These are phyloP conservation scores for Drosophila subsilvestris DNA, from an alignment of 2,888 invertebrate genomes.

Conservation along the genomic window DNA sequence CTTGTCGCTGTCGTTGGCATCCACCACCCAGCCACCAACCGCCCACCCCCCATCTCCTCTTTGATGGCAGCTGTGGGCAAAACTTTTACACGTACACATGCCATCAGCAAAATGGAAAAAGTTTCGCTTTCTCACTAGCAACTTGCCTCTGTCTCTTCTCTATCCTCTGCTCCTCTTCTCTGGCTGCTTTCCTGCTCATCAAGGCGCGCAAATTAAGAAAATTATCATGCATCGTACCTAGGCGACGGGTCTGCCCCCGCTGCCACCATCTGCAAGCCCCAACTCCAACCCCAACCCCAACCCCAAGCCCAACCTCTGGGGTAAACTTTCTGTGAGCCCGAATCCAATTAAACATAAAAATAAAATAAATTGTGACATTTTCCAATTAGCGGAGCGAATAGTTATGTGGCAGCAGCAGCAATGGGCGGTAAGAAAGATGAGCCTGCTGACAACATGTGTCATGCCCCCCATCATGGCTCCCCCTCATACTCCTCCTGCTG, in stretches of 20 bases:
- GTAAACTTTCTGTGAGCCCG: constrained; percentile 54
- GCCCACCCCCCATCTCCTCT: no score
- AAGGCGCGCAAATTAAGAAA: constrained; percentile 75
- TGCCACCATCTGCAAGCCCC: not conserved
- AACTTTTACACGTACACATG: constrained; percentile 76
- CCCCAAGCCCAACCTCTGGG: not conserved
- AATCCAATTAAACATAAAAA: constrained; percentile 78
- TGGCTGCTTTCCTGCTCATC: constrained; percentile 59
- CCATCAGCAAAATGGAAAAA: constrained; percentile 76
- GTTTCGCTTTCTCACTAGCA: constrained; percentile 52
- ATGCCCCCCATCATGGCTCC: constrained; percentile 34
- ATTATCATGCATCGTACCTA: constrained; percentile 77
- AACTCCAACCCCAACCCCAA: no score
- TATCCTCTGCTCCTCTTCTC: not conserved
- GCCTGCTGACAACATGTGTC: constrained; percentile 77
- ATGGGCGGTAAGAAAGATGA: constrained; percentile 62
- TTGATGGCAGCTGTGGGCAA: constrained; percentile 48
- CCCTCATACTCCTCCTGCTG: not conserved
- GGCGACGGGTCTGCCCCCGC: constrained; percentile 48
- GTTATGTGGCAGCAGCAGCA: constrained; percentile 32
- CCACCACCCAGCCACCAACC: no score
- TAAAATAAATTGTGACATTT: constrained; percentile 78
- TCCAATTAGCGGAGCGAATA: constrained; percentile 76
- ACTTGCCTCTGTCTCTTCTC: not conserved
- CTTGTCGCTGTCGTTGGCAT: constrained; percentile 25